Percentiles rank a stretch among this genome's conserved stretches.
Conservation (phyloP, 1,140 invertebrate genomes). For the Caenorhabditis brenneri region DNA sequence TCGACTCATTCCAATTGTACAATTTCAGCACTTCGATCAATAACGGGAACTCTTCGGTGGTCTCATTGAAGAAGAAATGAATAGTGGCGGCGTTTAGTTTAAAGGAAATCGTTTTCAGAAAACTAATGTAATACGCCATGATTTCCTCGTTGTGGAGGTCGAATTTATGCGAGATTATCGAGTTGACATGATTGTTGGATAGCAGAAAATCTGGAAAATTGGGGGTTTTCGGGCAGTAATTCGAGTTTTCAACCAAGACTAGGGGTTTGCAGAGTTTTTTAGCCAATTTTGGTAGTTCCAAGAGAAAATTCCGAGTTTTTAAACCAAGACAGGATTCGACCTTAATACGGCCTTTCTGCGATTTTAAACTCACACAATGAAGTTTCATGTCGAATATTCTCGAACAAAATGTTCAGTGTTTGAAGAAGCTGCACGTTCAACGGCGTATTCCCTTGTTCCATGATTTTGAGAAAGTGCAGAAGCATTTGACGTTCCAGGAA, state of each 20-base stretch:
- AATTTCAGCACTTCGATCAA: constrained; percentile 99
- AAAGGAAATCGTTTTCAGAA: constrained; percentile 94
- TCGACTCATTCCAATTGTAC: constrained; percentile 96
- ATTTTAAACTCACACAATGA: constrained; percentile 85
- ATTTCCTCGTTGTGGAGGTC: constrained; percentile 99
- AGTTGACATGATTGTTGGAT: constrained; percentile 99
- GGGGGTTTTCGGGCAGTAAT: neutral
- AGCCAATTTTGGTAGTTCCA: too few relatives aligned
- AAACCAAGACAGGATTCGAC: neutral
- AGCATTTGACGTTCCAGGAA: constrained; percentile 99
- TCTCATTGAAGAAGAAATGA: constrained; percentile 99
- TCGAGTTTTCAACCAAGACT: neutral
- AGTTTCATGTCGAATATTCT: constrained; percentile 93
- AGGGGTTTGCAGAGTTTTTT: neutral
- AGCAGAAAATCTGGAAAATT: constrained; percentile 88
- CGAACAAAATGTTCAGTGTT: constrained; percentile 97
- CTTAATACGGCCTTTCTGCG: neutral
- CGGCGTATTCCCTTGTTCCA: constrained; percentile 95
- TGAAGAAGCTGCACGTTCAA: constrained; percentile 97
- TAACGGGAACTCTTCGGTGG: constrained; percentile 97
- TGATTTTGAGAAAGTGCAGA: constrained; percentile 93
- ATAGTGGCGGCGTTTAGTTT: constrained; percentile 98
- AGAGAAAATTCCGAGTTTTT: neutral
- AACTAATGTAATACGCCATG: constrained; percentile 99
- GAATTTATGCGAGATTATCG: constrained; percentile 98